A percentile compares a stretch with the other conserved stretches of the same genome.
Conservation (phyloP, 2,113 vertebrate species). For the Hippocampus comes region DNA sequence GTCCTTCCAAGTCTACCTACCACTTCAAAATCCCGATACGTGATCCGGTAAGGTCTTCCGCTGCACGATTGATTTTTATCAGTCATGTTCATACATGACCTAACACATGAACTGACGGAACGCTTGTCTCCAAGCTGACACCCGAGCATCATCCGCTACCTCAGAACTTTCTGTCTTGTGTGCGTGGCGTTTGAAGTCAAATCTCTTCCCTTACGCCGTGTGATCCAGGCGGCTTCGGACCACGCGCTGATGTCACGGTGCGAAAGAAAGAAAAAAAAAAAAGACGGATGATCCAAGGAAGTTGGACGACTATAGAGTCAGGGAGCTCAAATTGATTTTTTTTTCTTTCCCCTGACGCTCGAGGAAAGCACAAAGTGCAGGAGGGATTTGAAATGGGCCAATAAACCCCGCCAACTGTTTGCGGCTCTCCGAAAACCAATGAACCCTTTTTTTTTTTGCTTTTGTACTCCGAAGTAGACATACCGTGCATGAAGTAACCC, state of each 20-base stretch:
- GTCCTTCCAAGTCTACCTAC: too few relatives aligned
- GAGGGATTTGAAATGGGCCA: neutral
- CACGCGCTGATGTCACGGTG: neutral
- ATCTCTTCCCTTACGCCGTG: too few relatives aligned
- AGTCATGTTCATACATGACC: neutral
- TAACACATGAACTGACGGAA: neutral
- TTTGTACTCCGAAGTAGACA: neutral
- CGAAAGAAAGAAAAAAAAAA: neutral
- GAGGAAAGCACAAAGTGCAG: neutral
- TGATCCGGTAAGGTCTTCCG: neutral
- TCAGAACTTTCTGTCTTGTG: neutral
- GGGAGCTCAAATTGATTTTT: conserved; percentile 4
- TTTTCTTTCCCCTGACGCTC: neutral
- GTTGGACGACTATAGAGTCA: neutral
- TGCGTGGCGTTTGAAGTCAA: neutral
- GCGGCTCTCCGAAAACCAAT: neutral
- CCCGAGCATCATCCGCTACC: neutral
- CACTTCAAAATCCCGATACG: neutral
- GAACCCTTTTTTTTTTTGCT: neutral
- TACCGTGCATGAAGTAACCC: neutral
- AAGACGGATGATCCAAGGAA: neutral
- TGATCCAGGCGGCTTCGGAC: conserved; percentile 1
- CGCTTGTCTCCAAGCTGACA: neutral
- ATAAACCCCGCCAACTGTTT: neutral
- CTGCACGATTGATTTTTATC: neutral